Evolutionary conservation across 2,797 vertebrate species (phyloP), one percentile per base, ranked within the genome.

Genomic region (Phyllotis vaccarum): DNA sequence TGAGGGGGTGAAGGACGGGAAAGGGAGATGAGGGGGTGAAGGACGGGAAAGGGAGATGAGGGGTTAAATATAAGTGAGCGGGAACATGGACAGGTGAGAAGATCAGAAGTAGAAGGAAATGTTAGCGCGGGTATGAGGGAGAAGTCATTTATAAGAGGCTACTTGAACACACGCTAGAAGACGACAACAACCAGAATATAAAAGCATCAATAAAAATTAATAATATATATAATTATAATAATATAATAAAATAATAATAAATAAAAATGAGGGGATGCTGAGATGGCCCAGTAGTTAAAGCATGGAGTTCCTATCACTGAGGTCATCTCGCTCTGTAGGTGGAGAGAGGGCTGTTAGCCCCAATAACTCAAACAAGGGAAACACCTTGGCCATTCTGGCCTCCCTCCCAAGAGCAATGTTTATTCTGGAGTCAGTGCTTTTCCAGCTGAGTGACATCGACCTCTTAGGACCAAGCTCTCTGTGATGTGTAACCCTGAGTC

Each of bases 51-150:
- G 24, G 34, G 22, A 37, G 21, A 66, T 2, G 56, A 21, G 31
- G 21, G 3, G 19, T 7, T 7, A 8, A n/a, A 5, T 24, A 3
- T 10, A 43, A 27, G 6, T 0, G 0, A n/a, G 64, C 27, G 13
- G 34, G 64, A 37, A 24, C 27, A 34, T 9, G 9, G 6, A 3
- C 1, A 2, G 64, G 22, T 31, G 6, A 6, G 14, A 29, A 27
- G 34, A 12, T 29, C 27, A 4, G 83, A 86, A 54, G 8, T 22
- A 27, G 0, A 10, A n/a, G 46, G 34, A 37, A 37, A 5, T n/a
- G 4, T 3, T 29, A 54, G 64, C 13, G 6, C 10, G 22, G 31
- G 13, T 11, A 1, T 1, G 12, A 68, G 31, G 22, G 46, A 68
- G 14, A 4, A 5, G 34, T 12, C 10, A 1, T 9, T 70, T 17